phyloP scores from a whole-genome alignment of 1,140 invertebrate genomes.

The Scylla paramamosain region DNA sequence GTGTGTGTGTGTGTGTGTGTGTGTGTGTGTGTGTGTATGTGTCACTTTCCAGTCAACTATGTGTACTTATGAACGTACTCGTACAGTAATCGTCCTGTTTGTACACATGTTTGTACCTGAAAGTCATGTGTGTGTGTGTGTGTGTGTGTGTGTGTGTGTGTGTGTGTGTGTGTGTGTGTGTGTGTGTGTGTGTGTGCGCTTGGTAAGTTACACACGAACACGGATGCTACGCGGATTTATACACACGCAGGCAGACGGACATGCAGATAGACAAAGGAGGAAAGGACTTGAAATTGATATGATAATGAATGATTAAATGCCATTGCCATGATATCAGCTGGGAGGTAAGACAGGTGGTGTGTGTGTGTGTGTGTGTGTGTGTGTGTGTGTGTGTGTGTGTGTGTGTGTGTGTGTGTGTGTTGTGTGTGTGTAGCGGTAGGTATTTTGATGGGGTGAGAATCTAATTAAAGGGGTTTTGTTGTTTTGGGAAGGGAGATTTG shows the following conservation, averaged over 20 bases:
- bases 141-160: not conserved
- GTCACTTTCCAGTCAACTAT: not conserved
- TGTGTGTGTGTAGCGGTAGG: not conserved
- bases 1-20: slow-evolving; percentile 41
- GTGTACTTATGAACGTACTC: not conserved
- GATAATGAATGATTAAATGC: not conserved
- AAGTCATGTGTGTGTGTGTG: not conserved
- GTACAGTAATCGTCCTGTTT: not conserved
- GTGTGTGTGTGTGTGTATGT: slow-evolving; percentile 31
- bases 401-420: not conserved
- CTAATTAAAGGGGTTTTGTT: not conserved
- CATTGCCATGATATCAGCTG: too few species aligned
- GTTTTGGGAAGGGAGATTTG: not conserved
- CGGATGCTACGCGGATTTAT: not conserved
- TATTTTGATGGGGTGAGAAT: not conserved
- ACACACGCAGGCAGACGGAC: not conserved
- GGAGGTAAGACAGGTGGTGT: too few species aligned
- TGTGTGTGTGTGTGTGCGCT: slow-evolving; percentile 1
- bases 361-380: too few species aligned
- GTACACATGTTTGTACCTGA: not conserved
- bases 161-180: not conserved
- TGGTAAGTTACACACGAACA: not conserved
- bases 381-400: not conserved
- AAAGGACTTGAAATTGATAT: not conserved
- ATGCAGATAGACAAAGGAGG: not conserved